Conservation (phyloP, 2,113 vertebrate genomes). For the Cyanoderma ruficeps region DNA sequence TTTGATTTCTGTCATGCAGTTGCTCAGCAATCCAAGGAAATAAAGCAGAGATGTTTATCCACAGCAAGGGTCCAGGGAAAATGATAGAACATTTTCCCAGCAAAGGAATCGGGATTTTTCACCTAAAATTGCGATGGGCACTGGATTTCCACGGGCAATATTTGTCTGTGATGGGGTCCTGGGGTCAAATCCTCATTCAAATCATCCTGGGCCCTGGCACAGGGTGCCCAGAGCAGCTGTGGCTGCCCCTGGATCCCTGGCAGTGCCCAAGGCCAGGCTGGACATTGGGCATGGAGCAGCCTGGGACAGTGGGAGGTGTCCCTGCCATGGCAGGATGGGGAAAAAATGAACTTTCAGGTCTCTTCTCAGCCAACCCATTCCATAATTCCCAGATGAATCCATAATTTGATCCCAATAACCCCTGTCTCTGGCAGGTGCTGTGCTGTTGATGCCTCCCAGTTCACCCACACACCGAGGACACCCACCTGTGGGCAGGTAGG, state of each 20-base stretch:
- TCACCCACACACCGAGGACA: rapidly evolving
- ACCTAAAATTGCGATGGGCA: neutral
- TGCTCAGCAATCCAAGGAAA: neutral
- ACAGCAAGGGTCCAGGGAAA: neutral
- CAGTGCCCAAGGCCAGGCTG: neutral
- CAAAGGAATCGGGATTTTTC: neutral
- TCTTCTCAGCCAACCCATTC: neutral
- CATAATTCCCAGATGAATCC: neutral
- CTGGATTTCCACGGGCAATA: neutral
- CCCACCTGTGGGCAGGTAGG: neutral
- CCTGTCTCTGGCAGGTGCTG: neutral
- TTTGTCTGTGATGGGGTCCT: neutral
- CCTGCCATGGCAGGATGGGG: neutral
- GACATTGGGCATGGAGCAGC: neutral
- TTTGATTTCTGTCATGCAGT: neutral
- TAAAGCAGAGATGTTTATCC: neutral
- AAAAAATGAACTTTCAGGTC: rapidly evolving
- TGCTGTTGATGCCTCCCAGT: neutral
- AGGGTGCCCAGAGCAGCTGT: neutral
- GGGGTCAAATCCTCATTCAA: neutral
- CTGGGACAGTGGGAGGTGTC: neutral
- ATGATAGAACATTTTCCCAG: neutral
- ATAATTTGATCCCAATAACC: neutral
- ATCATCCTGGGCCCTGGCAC: neutral
- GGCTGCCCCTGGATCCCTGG: neutral